Evolutionary conservation across 2,797 vertebrate species (phyloP).

Genomic region (Scyliorhinus canicula): DNA sequence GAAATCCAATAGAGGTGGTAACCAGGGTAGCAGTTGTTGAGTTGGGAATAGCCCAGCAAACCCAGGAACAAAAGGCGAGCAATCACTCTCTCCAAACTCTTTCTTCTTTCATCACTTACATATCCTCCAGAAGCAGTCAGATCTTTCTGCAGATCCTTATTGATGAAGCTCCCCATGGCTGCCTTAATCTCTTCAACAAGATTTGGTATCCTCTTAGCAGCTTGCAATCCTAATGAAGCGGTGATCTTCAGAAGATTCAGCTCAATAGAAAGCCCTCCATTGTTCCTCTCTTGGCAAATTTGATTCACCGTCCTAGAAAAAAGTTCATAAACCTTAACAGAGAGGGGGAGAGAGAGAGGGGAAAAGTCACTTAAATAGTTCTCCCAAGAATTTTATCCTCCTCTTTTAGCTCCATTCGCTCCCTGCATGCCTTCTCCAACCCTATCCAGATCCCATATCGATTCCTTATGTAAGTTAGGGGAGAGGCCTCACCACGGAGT

Average conservation of each 20-base stretch:
- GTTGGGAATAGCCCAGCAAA: background rate
- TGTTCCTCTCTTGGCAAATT: background rate
- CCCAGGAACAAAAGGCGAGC: background rate
- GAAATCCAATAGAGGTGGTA: background rate
- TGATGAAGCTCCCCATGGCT: background rate
- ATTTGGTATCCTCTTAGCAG: background rate
- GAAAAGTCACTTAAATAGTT: background rate
- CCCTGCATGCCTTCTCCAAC: background rate
- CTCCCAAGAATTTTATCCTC: background rate
- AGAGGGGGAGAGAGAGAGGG: background rate
- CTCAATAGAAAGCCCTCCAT: background rate
- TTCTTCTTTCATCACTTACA: background rate
- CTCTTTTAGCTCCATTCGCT: background rate
- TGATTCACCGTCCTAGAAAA: background rate
- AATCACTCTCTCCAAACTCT: background rate
- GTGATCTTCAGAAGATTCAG: background rate
- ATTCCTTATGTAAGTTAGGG: background rate
- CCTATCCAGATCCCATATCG: background rate
- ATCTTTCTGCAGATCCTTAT: background rate
- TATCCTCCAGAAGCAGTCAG: background rate
- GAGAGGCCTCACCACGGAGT: too few relatives aligned
- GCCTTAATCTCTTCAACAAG: background rate
- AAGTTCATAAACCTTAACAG: background rate
- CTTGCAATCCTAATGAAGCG: background rate
- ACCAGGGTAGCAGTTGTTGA: background rate